A percentile compares a stretch with the other conserved stretches of the same genome.
These are phyloP conservation scores for Protaetia brevitarsis DNA, from an alignment of 1,140 invertebrate species.

Conservation along the genomic window DNA sequence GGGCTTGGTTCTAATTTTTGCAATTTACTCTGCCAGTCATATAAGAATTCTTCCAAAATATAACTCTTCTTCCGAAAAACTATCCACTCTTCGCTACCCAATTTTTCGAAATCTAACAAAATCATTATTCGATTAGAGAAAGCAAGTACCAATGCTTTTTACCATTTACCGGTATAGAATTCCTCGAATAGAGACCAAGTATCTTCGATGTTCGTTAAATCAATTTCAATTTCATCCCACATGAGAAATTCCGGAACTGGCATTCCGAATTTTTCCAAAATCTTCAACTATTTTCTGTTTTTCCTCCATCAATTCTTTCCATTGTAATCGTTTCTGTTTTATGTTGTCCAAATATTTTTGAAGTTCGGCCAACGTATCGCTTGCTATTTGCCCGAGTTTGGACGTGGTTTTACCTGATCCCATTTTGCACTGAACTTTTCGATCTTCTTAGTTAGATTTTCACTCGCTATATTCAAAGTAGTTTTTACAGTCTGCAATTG, in stretches of 20 bases:
- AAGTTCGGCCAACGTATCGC: conserved; percentile 37
- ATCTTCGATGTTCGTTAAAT: conserved; percentile 60
- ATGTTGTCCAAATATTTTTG: conserved; percentile 61
- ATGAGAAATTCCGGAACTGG: conserved; percentile 59
- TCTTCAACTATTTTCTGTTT: conserved; percentile 58
- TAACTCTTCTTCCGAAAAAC: conserved; percentile 76
- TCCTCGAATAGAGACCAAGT: conserved; percentile 71
- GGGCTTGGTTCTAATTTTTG: conserved; percentile 56
- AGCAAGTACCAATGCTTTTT: no score
- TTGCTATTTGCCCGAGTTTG: conserved; percentile 39
- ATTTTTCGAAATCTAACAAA: conserved; percentile 28
- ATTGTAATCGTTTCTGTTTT: conserved; percentile 64
- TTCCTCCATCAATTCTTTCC: conserved; percentile 58
- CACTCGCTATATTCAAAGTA: conserved; percentile 63
- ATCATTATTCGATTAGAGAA: conserved; percentile 37
- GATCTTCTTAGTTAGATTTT: conserved; percentile 65
- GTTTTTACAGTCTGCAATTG: conserved; percentile 69
- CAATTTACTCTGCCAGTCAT: conserved; percentile 67
- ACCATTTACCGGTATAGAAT: conserved; percentile 53
- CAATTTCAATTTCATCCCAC: conserved; percentile 60
- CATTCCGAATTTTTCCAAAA: conserved; percentile 76
- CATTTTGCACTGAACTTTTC: conserved; percentile 72
- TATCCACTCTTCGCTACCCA: conserved; percentile 82
- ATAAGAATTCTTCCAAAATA: conserved; percentile 74
- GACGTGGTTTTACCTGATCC: conserved; percentile 56